These are phyloP conservation scores for Siniperca chuatsi DNA, from an alignment of 2,113 vertebrate genomes.

Conservation along the genomic window DNA sequence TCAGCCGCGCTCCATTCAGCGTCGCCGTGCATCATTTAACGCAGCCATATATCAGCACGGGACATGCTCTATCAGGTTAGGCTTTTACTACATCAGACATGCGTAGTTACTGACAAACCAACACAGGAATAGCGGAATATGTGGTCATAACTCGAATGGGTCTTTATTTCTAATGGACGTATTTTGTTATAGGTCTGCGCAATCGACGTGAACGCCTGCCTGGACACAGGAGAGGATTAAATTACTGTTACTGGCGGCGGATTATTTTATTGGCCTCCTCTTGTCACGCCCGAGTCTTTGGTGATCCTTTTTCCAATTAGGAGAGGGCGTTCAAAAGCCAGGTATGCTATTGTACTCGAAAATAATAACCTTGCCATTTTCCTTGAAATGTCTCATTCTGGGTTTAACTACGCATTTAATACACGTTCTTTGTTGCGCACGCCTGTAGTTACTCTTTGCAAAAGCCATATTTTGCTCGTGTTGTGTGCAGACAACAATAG, in stretches of 20 bases:
- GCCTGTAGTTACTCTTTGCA: conserved; percentile 10
- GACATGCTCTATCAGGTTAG: conserved; percentile 57
- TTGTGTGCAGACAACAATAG: conserved; percentile 50
- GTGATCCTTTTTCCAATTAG: conserved; percentile 59
- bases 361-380: neutral
- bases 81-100: conserved; percentile 7
- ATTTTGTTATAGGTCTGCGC: conserved; percentile 59
- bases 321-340: conserved; percentile 49
- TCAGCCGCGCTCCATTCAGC: neutral
- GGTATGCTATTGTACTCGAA: conserved; percentile 53
- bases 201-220: conserved; percentile 54
- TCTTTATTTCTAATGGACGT: conserved; percentile 16
- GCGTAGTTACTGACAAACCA: conserved; percentile 16
- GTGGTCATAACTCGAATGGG: neutral
- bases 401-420: neutral
- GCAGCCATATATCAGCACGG: neutral
- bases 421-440: conserved; percentile 48
- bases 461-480: neutral
- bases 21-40: neutral
- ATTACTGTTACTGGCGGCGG: conserved; percentile 76
- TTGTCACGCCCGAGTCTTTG: conserved; percentile 60
- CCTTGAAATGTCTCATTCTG: neutral
- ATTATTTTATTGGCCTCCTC: conserved; percentile 81
- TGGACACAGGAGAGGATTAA: conserved; percentile 81
- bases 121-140: neutral